Evolutionary conservation across 2,113 vertebrate species (phyloP).

Genomic region (Pipra filicauda): DNA sequence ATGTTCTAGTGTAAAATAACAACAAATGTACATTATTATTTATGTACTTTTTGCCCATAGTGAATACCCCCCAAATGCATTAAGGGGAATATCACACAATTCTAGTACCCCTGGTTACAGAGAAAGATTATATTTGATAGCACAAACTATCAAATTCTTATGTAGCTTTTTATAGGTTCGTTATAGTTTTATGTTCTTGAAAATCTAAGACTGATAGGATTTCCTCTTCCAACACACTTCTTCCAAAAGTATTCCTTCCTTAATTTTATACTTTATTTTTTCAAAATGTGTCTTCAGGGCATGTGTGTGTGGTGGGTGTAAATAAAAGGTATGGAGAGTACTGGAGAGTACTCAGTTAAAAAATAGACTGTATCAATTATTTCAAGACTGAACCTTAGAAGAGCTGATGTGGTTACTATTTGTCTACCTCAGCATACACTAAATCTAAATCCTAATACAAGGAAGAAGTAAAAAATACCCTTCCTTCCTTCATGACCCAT

Average conservation of each 20-base stretch:
- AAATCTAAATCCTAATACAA: not conserved
- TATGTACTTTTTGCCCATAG: not conserved
- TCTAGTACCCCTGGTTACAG: not conserved
- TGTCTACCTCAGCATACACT: not conserved
- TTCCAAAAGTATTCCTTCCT: not conserved
- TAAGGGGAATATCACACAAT: not conserved
- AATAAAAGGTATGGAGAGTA: not conserved
- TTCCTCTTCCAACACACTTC: not conserved
- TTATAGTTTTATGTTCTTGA: not conserved
- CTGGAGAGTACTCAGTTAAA: not conserved
- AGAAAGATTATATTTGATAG: not conserved
- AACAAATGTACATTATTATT: not conserved
- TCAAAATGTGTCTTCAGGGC: not conserved
- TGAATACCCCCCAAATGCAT: not conserved
- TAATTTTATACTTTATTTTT: not conserved
- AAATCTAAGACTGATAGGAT: not conserved
- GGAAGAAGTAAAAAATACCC: not conserved
- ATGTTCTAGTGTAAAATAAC: not conserved
- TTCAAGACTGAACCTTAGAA: not conserved
- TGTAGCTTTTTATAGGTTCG: not conserved
- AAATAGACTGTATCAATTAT: not conserved
- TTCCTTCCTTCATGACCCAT: not conserved
- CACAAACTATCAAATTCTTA: not conserved
- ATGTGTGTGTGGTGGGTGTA: accelerated
- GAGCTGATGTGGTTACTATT: not conserved